These are phyloP conservation scores for Drosophila watanabei DNA, from an alignment of 1,140 invertebrate species.

Conservation along the genomic window DNA sequence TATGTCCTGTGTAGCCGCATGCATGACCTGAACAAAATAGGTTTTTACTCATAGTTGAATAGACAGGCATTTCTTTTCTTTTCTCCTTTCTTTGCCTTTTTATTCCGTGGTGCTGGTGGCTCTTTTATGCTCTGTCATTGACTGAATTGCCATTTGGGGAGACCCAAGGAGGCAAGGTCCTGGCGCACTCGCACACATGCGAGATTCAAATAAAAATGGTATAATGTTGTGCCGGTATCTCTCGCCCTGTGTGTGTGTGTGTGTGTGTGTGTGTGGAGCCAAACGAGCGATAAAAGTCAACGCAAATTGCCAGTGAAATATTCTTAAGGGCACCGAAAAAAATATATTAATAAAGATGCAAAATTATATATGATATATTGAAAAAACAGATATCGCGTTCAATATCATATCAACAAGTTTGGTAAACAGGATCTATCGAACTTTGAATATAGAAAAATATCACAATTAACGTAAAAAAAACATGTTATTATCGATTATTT, in stretches of 20 bases:
- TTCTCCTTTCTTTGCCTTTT: neutral
- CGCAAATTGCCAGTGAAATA: constrained; percentile 55
- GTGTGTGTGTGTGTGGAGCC: constrained; percentile 29
- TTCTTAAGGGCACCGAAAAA: neutral
- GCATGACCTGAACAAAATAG: constrained; percentile 69
- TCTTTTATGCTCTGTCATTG: constrained; percentile 73
- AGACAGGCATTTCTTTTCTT: constrained; percentile 61
- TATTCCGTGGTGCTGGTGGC: constrained; percentile 8
- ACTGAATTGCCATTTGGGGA: constrained; percentile 69
- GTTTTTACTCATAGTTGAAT: constrained; percentile 71
- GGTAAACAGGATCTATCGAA: no score
- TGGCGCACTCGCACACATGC: constrained; percentile 14
- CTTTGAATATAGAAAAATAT: no score
- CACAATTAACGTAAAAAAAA: no score
- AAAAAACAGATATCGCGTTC: no score
- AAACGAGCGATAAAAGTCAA: constrained; percentile 48
- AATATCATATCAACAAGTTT: no score
- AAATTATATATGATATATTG: no score
- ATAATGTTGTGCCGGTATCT: constrained; percentile 31
- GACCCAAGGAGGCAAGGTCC: constrained; percentile 27
- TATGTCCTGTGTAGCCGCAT: constrained; percentile 25
- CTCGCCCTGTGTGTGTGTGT: neutral
- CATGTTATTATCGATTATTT: no score
- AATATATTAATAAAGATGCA: neutral
- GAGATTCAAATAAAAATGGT: constrained; percentile 62